These are phyloP conservation scores for Onychomys arenicola DNA, from an alignment of 2,797 vertebrate species.

Conservation along the genomic window DNA sequence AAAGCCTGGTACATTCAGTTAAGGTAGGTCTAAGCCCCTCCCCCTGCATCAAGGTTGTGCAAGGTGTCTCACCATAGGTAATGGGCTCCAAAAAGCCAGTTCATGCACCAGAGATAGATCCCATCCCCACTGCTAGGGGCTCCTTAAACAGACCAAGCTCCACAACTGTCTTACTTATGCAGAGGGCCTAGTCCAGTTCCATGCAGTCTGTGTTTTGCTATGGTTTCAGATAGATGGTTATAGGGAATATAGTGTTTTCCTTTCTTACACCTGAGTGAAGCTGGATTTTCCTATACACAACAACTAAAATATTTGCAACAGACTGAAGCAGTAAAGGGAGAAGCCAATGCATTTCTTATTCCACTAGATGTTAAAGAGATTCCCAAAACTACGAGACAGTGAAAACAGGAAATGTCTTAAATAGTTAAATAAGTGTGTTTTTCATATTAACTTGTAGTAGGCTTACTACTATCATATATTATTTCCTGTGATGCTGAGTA, in stretches of 20 bases:
- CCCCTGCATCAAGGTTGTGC: too few species aligned
- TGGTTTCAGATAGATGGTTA: neutral
- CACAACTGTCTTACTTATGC: too few species aligned
- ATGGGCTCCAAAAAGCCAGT: too few species aligned
- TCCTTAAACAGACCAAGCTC: too few species aligned
- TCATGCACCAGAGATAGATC: too few species aligned
- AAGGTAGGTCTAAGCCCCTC: too few species aligned
- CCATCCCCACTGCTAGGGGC: too few species aligned
- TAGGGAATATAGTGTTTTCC: neutral
- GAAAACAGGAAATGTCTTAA: neutral
- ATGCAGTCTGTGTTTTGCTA: neutral
- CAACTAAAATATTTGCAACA: slow-evolving; percentile 31
- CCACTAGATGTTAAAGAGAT: neutral
- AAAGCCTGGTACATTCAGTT: too few species aligned
- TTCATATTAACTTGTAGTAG: neutral
- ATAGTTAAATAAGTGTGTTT: neutral
- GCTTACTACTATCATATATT: neutral
- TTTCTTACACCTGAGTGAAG: slow-evolving; percentile 2
- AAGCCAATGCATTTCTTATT: neutral
- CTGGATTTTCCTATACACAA: neutral
- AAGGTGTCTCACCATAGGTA: too few species aligned
- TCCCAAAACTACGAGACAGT: neutral
- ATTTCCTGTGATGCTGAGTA: neutral
- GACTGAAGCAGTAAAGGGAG: neutral
- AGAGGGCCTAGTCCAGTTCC: too few species aligned